phyloP scores from a whole-genome alignment of 1,140 invertebrate species.

The Caenorhabditis tropicalis region DNA sequence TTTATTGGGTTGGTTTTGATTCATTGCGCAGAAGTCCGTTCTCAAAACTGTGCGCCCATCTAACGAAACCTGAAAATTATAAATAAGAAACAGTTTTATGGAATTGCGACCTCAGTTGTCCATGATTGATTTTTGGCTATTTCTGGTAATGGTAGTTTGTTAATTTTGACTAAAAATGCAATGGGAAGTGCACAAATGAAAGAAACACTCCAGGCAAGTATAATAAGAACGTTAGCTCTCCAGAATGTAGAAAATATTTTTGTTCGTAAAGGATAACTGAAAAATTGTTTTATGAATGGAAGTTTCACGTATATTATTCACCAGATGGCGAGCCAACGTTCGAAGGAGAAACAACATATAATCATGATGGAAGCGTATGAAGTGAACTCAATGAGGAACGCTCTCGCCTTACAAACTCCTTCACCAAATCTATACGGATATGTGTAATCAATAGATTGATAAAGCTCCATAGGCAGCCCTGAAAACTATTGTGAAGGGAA shows the following conservation, averaged over 20 bases:
- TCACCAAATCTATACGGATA: constrained; percentile 69
- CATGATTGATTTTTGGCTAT: constrained; percentile 59
- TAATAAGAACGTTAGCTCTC: constrained; percentile 63
- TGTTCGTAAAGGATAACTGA: constrained; percentile 66
- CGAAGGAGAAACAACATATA: constrained; percentile 90
- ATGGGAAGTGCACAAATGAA: constrained; percentile 68
- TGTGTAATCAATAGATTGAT: constrained; percentile 61
- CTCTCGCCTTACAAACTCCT: constrained; percentile 66
- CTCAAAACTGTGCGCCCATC: constrained; percentile 56
- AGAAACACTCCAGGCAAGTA: constrained; percentile 64
- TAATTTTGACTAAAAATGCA: constrained; percentile 65
- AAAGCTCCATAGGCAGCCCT: constrained; percentile 70
- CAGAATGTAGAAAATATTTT: constrained; percentile 70
- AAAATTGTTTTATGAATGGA: not conserved
- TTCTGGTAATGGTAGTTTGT: constrained; percentile 63
- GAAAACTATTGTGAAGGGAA: not conserved
- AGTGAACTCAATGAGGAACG: constrained; percentile 70
- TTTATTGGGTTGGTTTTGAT: constrained; percentile 47
- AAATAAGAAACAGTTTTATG: too few relatives aligned
- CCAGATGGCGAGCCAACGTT: constrained; percentile 78
- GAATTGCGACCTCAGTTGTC: constrained; percentile 21
- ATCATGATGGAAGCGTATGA: constrained; percentile 86
- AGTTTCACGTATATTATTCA: constrained; percentile 42
- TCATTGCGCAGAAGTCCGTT: constrained; percentile 67
- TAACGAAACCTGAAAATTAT: constrained; percentile 55